Evolutionary conservation across 2,888 invertebrate genomes (phyloP), one percentile per base, ranked within the genome.

Genomic region (Tetropium fuscum): DNA sequence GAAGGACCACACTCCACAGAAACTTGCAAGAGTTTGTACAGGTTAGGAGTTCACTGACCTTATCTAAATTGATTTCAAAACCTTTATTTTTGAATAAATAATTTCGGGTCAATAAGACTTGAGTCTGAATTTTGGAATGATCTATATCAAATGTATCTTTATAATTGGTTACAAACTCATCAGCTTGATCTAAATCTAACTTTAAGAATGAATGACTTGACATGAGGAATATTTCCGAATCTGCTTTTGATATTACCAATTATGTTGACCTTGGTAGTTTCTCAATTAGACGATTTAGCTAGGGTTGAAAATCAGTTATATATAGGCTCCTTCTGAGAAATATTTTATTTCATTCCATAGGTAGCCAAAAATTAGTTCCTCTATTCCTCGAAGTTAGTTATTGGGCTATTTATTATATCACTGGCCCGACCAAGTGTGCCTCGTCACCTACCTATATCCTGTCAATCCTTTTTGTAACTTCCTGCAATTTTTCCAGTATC

Each of bases 391-490:
- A 25, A 25, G 25, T n/a, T 25, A 25, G 25, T 25, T 25, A 22
- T 7, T 22, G 25, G 7, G 25, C 25, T 25, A 59, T 22, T 22
- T 15, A 44, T 44, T 44, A 44, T 25, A 13, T 44, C 11, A 15
- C 25, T 44, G 13, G 25, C 25, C 8, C 11, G 10, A 10, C 44
- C 44, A 10, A 44, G 16, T 11, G 44, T 25, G 11, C 25, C 44
- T n/a, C n/a, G n/a, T n/a, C n/a, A n/a, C n/a, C n/a, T n/a, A n/a
- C n/a, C n/a, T n/a, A n/a, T n/a, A n/a, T n/a, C n/a, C n/a, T n/a
- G n/a, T n/a, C n/a, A n/a, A n/a, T n/a, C n/a, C n/a, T n/a, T n/a
- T n/a, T n/a, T n/a, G n/a, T n/a, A n/a, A n/a, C n/a, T n/a, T n/a
- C n/a, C n/a, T n/a, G n/a, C n/a, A n/a, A n/a, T n/a, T n/a, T n/a